Evolutionary conservation across 2,797 vertebrate genomes (phyloP), one percentile per base, ranked within the genome.

Genomic region (Tiaroga cobitis): DNA sequence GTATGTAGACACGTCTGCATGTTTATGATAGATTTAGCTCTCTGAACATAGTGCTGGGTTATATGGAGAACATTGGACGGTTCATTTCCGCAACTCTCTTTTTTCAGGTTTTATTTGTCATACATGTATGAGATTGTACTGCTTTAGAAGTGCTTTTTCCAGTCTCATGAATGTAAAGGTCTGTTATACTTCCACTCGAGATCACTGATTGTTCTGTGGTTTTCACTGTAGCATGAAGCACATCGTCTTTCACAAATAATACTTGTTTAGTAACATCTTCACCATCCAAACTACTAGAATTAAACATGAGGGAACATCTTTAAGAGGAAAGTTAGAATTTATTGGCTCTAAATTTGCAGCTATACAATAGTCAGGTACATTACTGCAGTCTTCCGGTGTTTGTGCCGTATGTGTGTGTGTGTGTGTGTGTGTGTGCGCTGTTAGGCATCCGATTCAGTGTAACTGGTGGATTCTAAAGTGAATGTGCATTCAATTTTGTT

Each of bases 111-210:
- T 87, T 19, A 51, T 80, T 83, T 81, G 9, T 79, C 72, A 11
- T 51, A 82, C 41, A 65, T 59, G 68, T 34, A 91, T 43, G 88
- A 89, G 92, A 93, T 89, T 92, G 92, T 94, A 93, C 91, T 92
- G 92, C 92, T 83, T 86, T 75, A 77, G 56, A 95, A 94, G 94
- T 93, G 93, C 92, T 92, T 93, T 94, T 91, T 84, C 87, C 89
- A 91, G 92, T 90, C 51, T 92, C 89, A 90, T 94, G 94, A 95
- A 94, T 95, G 93, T 95, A 94, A 91, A 92, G 89, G 87, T 91
- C 88, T 54, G 24, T 77, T 29, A 29, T 26, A 32, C 10, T n/a
- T 72, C 21, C 26, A 32, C 69, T 46, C 6, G 7, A 63, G 43
- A 80, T 37, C 65, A 81, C 21, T 79, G 67, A 82, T 32, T 70